A percentile compares a stretch with the other conserved stretches of the same genome.
Evolutionary conservation across 2,113 vertebrate genomes (phyloP).

Genomic region (Ovibos moschatus): DNA sequence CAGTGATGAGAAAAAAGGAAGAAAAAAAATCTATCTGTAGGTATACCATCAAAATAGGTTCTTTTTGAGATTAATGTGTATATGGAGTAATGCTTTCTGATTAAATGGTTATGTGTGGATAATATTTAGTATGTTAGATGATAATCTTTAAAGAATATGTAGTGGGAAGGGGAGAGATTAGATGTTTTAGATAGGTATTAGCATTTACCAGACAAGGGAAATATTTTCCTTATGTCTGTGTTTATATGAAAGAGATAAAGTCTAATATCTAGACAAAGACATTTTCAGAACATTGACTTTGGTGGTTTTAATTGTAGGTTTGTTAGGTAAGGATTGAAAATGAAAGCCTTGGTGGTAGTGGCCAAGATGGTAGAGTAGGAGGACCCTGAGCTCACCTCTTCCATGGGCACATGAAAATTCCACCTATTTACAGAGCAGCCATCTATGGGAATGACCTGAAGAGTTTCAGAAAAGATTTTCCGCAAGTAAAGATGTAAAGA

Average conservation of each 20-base stretch:
- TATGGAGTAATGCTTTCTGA: not conserved
- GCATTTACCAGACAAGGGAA: conserved; percentile 5
- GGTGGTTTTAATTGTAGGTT: not conserved
- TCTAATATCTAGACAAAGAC: not conserved
- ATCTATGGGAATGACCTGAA: not conserved
- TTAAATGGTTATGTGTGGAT: not conserved
- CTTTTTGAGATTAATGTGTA: not conserved
- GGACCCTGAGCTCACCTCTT: not conserved
- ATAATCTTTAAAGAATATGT: not conserved
- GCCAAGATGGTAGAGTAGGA: not conserved
- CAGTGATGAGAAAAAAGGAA: not conserved
- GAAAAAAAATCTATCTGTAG: not conserved
- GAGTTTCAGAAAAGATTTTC: not conserved
- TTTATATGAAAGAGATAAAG: not conserved
- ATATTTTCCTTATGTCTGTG: not conserved
- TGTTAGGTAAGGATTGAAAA: conserved; percentile 19
- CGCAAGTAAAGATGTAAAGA: not conserved
- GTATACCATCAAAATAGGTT: not conserved
- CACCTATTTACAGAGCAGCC: not conserved
- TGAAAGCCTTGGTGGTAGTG: not conserved
- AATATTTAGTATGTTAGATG: not conserved
- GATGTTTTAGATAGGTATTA: not conserved
- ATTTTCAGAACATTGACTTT: not conserved
- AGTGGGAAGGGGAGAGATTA: not conserved
- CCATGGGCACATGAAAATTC: not conserved